phyloP scores from a whole-genome alignment of 2,113 vertebrate species.

The Odontesthes bonariensis region DNA sequence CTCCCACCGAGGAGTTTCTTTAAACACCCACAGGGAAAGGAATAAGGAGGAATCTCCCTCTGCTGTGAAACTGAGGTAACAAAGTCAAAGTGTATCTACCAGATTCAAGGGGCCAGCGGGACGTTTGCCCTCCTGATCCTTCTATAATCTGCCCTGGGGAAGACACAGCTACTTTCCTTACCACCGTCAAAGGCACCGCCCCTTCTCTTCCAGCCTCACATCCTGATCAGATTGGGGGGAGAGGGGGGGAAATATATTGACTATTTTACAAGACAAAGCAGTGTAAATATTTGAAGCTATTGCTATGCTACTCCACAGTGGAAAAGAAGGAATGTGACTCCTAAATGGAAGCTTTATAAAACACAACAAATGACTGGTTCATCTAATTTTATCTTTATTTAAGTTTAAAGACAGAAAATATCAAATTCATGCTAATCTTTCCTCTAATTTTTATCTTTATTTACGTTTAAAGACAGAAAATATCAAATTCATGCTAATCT shows the following conservation, averaged over 20 bases:
- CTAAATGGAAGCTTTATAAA: slow-evolving; percentile 6
- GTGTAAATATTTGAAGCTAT: slow-evolving; percentile 57
- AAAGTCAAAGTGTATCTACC: slow-evolving; percentile 70
- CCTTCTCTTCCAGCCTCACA: slow-evolving; percentile 44
- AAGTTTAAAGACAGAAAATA: background rate
- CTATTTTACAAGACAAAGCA: slow-evolving; percentile 44
- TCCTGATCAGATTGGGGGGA: slow-evolving; percentile 63
- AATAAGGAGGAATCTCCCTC: slow-evolving; percentile 54
- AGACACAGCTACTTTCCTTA: slow-evolving; percentile 56
- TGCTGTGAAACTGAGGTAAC: slow-evolving; percentile 63
- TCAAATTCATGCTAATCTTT: background rate
- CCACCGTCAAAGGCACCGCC: slow-evolving; percentile 53
- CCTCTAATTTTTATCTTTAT: too few relatives aligned
- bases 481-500: too few relatives aligned
- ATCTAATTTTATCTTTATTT: background rate
- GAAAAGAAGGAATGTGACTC: slow-evolving; percentile 4
- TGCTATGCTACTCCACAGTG: slow-evolving; percentile 21
- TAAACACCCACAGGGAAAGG: slow-evolving; percentile 42
- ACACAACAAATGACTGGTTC: background rate
- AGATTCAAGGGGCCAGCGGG: slow-evolving; percentile 71
- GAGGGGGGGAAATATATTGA: slow-evolving; percentile 52
- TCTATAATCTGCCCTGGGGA: slow-evolving; percentile 64
- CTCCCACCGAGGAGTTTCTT: slow-evolving; percentile 35
- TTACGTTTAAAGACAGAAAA: too few relatives aligned
- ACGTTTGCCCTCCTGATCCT: slow-evolving; percentile 68